A percentile compares a stretch with the other conserved stretches of the same genome.
Conservation (phyloP, 2,797 vertebrate species). For the Mionectes olivaceus region DNA sequence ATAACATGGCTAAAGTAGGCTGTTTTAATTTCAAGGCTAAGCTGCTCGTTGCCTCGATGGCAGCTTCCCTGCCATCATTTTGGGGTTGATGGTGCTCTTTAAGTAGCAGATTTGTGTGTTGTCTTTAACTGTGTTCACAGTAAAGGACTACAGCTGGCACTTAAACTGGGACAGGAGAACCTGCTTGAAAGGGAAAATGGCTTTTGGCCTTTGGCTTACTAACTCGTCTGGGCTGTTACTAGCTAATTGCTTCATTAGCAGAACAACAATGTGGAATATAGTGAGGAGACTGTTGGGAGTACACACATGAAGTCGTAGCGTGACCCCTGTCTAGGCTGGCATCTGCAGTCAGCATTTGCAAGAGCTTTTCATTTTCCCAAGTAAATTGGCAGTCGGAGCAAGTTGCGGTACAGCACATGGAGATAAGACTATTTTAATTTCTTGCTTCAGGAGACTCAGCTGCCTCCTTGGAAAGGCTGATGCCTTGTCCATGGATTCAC, state of each 20-base stretch:
- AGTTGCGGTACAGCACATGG: neutral
- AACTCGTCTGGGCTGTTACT: neutral
- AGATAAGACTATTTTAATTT: conserved; percentile 70
- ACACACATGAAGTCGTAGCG: neutral
- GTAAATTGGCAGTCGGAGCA: conserved; percentile 16
- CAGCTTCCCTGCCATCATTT: neutral
- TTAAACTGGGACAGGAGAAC: neutral
- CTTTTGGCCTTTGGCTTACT: conserved; percentile 12
- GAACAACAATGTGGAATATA: neutral
- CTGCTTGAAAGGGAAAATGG: conserved; percentile 32
- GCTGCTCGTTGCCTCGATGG: neutral
- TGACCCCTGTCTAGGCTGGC: neutral
- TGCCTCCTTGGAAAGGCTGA: conserved; percentile 47
- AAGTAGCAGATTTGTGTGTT: neutral
- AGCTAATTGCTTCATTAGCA: conserved; percentile 58
- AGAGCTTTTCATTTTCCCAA: neutral
- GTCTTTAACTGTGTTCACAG: neutral
- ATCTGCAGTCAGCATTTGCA: neutral
- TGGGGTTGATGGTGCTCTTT: neutral
- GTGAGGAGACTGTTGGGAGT: neutral
- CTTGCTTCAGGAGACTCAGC: conserved; percentile 67
- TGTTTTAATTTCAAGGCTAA: neutral
- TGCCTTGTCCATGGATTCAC: conserved; percentile 11
- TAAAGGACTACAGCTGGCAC: neutral
- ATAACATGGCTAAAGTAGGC: neutral